Evolutionary conservation across 2,113 vertebrate species (phyloP).

Genomic region (Chaetodon trifascialis): DNA sequence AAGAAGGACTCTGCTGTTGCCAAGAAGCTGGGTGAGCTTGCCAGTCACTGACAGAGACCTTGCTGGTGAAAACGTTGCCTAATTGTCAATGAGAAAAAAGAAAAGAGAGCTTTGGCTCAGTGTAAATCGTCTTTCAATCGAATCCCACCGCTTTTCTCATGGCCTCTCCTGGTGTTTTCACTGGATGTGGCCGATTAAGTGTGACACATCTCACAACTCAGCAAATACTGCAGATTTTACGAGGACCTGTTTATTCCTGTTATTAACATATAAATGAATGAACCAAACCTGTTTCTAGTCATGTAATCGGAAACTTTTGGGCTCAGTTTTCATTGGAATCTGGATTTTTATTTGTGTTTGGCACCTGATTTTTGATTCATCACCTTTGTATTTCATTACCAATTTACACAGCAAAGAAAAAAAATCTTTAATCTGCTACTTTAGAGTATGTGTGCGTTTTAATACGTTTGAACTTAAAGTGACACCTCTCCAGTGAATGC

Average conservation of each 20-base stretch:
- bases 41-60: background rate
- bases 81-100: background rate
- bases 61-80: background rate
- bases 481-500: background rate
- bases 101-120: background rate
- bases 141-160: slow-evolving; percentile 1
- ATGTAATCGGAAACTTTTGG: no score
- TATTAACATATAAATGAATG: background rate
- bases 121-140: background rate
- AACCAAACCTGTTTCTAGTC: background rate
- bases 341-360: background rate
- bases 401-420: background rate
- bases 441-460: background rate
- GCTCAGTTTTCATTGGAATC: no score
- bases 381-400: background rate
- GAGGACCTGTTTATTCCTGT: background rate
- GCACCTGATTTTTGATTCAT: background rate
- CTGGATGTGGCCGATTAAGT: background rate
- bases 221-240: background rate
- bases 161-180: background rate
- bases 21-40: slow-evolving; percentile 89
- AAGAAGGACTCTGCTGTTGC: slow-evolving; percentile 88
- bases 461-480: background rate
- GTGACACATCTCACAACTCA: background rate
- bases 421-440: background rate